Evolutionary conservation across 2,113 vertebrate species (phyloP).

Genomic region (Irena cyanogastra): DNA sequence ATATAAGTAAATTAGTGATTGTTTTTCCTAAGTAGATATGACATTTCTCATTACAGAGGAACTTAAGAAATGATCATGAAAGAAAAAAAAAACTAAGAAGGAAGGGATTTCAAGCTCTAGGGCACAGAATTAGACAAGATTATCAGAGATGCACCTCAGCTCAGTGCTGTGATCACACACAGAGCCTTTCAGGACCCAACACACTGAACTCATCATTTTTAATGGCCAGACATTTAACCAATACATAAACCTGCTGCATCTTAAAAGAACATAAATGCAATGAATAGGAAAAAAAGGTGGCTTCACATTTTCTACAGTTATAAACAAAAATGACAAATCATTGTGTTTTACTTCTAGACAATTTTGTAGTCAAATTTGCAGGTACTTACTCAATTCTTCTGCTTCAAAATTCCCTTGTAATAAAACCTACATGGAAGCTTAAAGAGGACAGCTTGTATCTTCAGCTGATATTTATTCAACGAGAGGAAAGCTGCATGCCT

Average conservation of each 20-base stretch:
- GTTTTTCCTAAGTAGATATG: neutral
- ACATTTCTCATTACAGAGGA: neutral
- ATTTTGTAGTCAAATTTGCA: neutral
- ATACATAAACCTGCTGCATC: neutral
- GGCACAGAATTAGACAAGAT: neutral
- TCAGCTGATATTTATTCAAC: neutral
- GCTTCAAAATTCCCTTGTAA: neutral
- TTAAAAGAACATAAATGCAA: neutral
- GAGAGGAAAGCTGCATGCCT: neutral
- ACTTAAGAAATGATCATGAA: neutral
- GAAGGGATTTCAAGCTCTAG: neutral
- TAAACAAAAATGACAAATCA: neutral
- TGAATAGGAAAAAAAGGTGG: rapidly evolving
- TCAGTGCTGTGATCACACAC: neutral
- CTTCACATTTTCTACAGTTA: neutral
- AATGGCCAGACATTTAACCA: neutral
- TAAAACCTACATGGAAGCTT: neutral
- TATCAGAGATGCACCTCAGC: neutral
- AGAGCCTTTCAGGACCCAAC: neutral
- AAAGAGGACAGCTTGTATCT: neutral
- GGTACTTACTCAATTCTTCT: neutral
- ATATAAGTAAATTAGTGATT: neutral
- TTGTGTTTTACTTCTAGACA: neutral
- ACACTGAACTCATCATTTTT: neutral
- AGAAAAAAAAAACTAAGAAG: neutral